These are phyloP conservation scores for Aptenodytes patagonicus DNA, from an alignment of 2,113 vertebrate genomes.

Conservation along the genomic window DNA sequence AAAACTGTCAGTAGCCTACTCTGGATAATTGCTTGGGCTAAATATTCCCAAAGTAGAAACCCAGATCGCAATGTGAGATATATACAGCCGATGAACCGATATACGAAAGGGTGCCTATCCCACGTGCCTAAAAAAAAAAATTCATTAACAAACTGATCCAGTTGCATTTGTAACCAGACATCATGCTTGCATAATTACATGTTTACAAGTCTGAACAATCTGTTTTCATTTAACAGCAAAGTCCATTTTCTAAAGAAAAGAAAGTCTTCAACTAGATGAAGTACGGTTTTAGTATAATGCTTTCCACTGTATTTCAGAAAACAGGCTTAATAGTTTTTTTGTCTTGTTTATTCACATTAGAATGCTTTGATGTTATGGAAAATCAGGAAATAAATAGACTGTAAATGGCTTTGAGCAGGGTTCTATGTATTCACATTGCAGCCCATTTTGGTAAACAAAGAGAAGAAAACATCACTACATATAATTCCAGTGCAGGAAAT, in stretches of 20 bases:
- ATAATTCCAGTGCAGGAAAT: neutral
- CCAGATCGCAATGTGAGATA: neutral
- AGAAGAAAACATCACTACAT: neutral
- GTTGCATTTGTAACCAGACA: neutral
- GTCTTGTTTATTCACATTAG: neutral
- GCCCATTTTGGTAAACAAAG: neutral
- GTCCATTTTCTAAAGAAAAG: neutral
- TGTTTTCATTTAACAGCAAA: neutral
- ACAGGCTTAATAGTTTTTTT: neutral
- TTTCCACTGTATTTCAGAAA: neutral
- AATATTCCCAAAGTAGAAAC: neutral
- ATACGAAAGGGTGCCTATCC: neutral
- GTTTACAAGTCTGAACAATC: neutral
- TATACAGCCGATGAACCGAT: neutral
- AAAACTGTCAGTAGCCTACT: neutral
- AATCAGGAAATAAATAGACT: neutral
- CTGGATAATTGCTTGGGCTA: neutral
- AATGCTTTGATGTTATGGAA: neutral
- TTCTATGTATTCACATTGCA: neutral
- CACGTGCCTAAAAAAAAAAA: neutral
- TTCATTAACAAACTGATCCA: neutral
- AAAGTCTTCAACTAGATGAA: neutral
- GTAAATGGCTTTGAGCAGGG: neutral
- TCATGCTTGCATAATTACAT: neutral
- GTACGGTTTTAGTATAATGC: neutral